Evolutionary conservation across 1,140 invertebrate species (phyloP).

Genomic region (Brachionus rubens): DNA sequence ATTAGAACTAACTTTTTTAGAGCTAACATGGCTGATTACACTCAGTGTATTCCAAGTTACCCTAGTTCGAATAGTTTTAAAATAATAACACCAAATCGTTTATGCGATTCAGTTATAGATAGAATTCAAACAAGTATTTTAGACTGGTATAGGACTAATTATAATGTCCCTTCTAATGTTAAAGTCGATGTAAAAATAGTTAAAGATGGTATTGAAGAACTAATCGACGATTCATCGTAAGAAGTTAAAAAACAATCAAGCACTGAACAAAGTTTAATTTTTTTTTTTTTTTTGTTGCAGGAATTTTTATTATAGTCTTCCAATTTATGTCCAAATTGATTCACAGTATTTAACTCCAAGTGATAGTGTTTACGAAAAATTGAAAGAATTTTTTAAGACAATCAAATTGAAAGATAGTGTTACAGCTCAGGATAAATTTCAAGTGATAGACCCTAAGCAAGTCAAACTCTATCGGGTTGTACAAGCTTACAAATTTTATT

Average conservation of each 20-base stretch:
- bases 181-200: slow-evolving; percentile 3
- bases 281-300: background rate
- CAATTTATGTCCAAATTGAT: background rate
- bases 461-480: background rate
- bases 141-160: background rate
- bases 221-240: slow-evolving; percentile 20
- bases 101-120: slow-evolving; percentile 2
- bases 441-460: background rate
- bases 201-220: slow-evolving; percentile 21
- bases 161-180: background rate
- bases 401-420: background rate
- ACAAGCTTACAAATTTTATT: slow-evolving; percentile 5
- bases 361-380: background rate
- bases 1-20: slow-evolving; percentile 6
- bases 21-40: background rate
- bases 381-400: background rate
- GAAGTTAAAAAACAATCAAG: no score
- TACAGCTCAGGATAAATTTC: background rate
- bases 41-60: background rate
- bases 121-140: background rate
- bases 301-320: slow-evolving; percentile 8
- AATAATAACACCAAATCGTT: background rate
- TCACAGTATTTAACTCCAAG: background rate
- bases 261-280: background rate
- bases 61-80: background rate